Conservation (phyloP, 1,140 invertebrate species). For the Pollicipes pollicipes region DNA sequence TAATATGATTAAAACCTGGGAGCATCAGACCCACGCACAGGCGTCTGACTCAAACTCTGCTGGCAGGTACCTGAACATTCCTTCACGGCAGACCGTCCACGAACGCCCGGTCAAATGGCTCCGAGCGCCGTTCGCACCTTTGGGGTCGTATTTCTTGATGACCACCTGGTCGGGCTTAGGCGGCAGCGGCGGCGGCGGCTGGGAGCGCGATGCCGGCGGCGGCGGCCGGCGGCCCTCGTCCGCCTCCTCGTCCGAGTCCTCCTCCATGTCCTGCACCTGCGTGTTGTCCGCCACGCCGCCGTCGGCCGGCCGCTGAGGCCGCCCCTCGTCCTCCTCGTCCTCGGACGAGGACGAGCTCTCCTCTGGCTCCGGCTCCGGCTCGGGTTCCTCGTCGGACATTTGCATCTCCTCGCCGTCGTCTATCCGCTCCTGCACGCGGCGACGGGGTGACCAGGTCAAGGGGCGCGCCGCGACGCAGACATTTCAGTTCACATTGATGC, state of each 20-base stretch:
- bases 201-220: slow-evolving; percentile 28
- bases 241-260: slow-evolving; percentile 40
- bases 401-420: slow-evolving; percentile 37
- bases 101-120: too few species aligned
- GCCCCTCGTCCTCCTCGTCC: slow-evolving; percentile 22
- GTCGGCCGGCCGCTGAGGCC: slow-evolving; percentile 14
- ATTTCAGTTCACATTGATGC: too few species aligned
- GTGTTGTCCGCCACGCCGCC: slow-evolving; percentile 26
- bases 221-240: slow-evolving; percentile 14
- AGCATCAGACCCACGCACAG: too few species aligned
- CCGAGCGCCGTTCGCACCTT: slow-evolving; percentile 31
- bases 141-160: slow-evolving; percentile 96
- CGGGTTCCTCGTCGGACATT: slow-evolving; percentile 19
- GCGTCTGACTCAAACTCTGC: too few species aligned
- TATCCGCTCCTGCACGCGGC: slow-evolving; percentile 39
- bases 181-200: slow-evolving; percentile 57
- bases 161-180: slow-evolving; percentile 72
- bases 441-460: too few species aligned
- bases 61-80: too few species aligned
- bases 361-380: slow-evolving; percentile 35
- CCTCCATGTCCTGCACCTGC: slow-evolving; percentile 67
- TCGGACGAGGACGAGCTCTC: slow-evolving; percentile 30
- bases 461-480: too few species aligned
- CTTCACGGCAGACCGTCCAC: too few species aligned
- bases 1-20: too few species aligned